These are phyloP conservation scores for Lucifuga dentata DNA, from an alignment of 2,113 vertebrate species.

Conservation along the genomic window DNA sequence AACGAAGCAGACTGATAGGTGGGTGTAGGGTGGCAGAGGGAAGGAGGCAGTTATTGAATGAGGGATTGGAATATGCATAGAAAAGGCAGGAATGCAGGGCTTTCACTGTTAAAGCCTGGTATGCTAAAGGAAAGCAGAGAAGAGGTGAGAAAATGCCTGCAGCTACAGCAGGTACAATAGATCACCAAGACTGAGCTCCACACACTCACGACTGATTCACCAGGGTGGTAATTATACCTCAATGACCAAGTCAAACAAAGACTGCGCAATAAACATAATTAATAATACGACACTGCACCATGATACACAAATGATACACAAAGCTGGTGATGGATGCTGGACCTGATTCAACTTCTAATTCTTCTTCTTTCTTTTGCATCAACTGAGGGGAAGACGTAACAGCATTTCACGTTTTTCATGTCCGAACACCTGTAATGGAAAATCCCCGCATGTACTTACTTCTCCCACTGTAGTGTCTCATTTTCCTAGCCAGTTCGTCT, in stretches of 20 bases:
- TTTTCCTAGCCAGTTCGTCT: constrained; percentile 91
- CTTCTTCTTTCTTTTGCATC: accelerated
- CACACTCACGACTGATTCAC: constrained; percentile 4
- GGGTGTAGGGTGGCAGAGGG: constrained; percentile 62
- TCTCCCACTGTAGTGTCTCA: constrained; percentile 88
- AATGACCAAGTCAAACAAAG: constrained; percentile 11
- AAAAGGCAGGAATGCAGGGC: constrained; percentile 58
- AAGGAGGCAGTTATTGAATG: constrained; percentile 52
- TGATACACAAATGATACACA: no score
- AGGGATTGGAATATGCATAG: constrained; percentile 57
- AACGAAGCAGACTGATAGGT: constrained; percentile 48
- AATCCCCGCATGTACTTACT: constrained; percentile 78
- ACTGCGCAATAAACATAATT: background rate
- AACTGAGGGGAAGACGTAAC: background rate
- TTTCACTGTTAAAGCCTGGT: constrained; percentile 57
- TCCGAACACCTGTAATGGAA: background rate
- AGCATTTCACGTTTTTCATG: no score
- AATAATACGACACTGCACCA: no score
- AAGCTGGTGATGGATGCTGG: background rate
- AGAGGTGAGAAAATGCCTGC: constrained; percentile 65
- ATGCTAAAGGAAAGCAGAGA: constrained; percentile 62
- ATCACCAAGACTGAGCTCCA: constrained; percentile 5
- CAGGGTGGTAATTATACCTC: constrained; percentile 45
- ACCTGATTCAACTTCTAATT: background rate
- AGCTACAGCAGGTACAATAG: constrained; percentile 62